These are phyloP conservation scores for Pao palembangensis DNA, from an alignment of 2,113 vertebrate genomes.

Conservation along the genomic window DNA sequence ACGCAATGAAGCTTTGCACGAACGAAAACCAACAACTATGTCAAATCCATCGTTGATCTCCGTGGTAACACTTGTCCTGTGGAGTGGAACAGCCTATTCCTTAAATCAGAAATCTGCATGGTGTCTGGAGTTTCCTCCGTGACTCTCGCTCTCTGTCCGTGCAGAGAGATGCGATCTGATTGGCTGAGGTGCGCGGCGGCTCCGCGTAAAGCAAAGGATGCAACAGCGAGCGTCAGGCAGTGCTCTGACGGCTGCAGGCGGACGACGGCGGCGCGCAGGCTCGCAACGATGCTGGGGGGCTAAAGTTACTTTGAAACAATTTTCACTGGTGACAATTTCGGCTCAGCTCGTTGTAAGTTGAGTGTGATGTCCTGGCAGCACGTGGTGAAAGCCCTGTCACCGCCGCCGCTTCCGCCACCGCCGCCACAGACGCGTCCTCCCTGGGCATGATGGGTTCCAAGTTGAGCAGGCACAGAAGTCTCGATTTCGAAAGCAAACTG, in stretches of 20 bases:
- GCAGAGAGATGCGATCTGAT: constrained; percentile 55
- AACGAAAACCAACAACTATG: no score
- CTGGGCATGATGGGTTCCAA: constrained; percentile 79
- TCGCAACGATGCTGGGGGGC: not conserved
- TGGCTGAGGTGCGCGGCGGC: constrained; percentile 59
- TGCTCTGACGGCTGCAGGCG: constrained; percentile 40
- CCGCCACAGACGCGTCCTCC: constrained; percentile 31
- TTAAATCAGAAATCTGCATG: not conserved
- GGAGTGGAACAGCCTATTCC: constrained; percentile 7
- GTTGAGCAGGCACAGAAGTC: constrained; percentile 81
- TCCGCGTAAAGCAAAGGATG: constrained; percentile 53
- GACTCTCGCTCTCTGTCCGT: constrained; percentile 23
- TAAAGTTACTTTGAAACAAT: no score
- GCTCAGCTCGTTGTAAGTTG: constrained; percentile 15
- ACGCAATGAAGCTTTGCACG: no score
- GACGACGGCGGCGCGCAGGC: constrained; percentile 10
- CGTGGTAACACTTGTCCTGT: no score
- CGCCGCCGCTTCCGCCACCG: not conserved
- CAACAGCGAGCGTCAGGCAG: constrained; percentile 35
- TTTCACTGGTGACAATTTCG: not conserved
- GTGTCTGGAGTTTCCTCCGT: constrained; percentile 22
- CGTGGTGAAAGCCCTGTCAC: constrained; percentile 20
- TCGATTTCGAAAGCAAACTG: constrained; percentile 70
- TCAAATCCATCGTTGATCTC: no score
- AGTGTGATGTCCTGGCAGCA: constrained; percentile 52